Evolutionary conservation across 2,797 vertebrate species (phyloP).

Genomic region (Lemur catta): DNA sequence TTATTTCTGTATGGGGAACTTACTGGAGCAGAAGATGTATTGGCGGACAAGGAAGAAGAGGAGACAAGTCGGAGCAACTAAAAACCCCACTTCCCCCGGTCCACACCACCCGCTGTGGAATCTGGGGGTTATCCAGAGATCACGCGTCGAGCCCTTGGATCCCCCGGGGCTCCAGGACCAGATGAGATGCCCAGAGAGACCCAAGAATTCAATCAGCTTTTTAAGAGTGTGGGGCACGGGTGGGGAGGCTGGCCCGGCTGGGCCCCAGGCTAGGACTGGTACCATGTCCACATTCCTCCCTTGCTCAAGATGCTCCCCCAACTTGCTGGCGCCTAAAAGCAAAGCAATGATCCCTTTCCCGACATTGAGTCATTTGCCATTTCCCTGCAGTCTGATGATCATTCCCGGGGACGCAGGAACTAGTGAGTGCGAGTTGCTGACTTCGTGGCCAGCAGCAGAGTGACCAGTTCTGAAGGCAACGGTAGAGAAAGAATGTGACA

Average conservation of each 20-base stretch:
- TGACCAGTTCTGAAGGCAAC: background rate
- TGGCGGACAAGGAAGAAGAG: background rate
- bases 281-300: background rate
- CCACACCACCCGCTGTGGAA: background rate
- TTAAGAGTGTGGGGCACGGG: background rate
- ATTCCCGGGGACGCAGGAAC: background rate
- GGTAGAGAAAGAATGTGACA: background rate
- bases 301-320: background rate
- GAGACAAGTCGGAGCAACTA: background rate
- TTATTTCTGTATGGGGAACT: background rate
- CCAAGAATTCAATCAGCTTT: background rate
- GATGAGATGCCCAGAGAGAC: background rate
- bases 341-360: background rate
- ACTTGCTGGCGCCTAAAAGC: background rate
- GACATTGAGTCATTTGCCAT: background rate
- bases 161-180: background rate
- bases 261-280: background rate
- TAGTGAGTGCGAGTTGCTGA: background rate
- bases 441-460: background rate
- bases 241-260: background rate
- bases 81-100: background rate
- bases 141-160: background rate
- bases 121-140: conserved; percentile 22
- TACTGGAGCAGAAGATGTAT: conserved; percentile 2
- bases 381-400: background rate